Percentiles rank a stretch among this genome's conserved stretches.
phyloP scores from a whole-genome alignment of 2,797 vertebrate species.

The Iguana delicatissima region DNA sequence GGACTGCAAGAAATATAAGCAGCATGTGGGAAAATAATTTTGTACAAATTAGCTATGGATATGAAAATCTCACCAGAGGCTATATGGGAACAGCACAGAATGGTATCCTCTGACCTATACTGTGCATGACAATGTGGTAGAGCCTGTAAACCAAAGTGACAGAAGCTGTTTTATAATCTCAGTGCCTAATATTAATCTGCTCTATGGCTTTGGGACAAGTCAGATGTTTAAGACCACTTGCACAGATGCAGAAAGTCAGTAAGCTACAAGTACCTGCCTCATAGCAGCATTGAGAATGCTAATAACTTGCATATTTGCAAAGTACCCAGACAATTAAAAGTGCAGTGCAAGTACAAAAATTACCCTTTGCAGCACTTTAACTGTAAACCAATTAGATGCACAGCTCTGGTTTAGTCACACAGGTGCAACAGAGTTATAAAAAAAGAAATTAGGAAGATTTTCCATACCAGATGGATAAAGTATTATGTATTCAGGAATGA shows the following conservation, averaged over 20 bases:
- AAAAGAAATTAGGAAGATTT: slow-evolving; percentile 8
- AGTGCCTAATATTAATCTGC: slow-evolving; percentile 36
- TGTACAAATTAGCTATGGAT: neutral
- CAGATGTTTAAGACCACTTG: neutral
- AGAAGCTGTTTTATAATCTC: slow-evolving; percentile 37
- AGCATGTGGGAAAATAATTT: neutral
- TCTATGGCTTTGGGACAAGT: neutral
- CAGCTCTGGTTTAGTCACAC: neutral
- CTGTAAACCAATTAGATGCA: slow-evolving; percentile 21
- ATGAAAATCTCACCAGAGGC: neutral
- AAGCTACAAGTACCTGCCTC: neutral
- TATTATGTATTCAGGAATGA: neutral
- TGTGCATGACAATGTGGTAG: neutral
- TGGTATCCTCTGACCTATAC: slow-evolving; percentile 11
- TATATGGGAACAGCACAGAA: slow-evolving; percentile 1
- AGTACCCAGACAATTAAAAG: slow-evolving; percentile 26
- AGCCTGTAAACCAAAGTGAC: slow-evolving; percentile 17
- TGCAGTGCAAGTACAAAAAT: slow-evolving; percentile 24
- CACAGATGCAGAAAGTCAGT: neutral
- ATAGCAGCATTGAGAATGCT: neutral
- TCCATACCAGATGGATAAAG: neutral
- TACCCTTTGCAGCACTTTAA: slow-evolving; percentile 42
- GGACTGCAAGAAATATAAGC: neutral
- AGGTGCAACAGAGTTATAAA: neutral
- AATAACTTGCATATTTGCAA: slow-evolving; percentile 1